Conservation (phyloP, 2,113 vertebrate genomes). For the Theristicus caerulescens region DNA sequence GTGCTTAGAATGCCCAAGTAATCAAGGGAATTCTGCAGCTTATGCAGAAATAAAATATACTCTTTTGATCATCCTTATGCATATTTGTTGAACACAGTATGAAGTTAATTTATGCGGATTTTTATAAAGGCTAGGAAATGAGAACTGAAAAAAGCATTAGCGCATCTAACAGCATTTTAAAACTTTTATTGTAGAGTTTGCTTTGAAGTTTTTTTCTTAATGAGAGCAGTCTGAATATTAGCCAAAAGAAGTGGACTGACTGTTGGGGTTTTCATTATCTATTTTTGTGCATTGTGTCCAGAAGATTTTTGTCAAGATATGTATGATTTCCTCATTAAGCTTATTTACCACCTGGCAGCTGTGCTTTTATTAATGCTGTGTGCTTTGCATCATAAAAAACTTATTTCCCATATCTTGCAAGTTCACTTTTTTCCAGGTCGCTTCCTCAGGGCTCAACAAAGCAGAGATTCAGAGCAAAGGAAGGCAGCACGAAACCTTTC, state of each 20-base stretch:
- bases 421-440: neutral
- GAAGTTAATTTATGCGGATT: neutral
- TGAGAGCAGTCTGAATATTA: neutral
- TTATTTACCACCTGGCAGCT: neutral
- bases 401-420: neutral
- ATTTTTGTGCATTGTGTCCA: neutral
- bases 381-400: neutral
- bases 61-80: neutral
- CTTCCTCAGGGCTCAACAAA: neutral
- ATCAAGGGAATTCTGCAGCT: neutral
- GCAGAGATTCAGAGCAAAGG: neutral
- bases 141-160: neutral
- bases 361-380: neutral
- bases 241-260: neutral
- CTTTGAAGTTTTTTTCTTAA: neutral
- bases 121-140: neutral
- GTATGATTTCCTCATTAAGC: neutral
- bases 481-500: neutral
- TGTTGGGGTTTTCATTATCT: neutral
- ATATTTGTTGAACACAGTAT: neutral
- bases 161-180: neutral
- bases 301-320: neutral
- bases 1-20: neutral
- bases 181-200: neutral
- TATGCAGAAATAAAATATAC: neutral